Conservation (phyloP, 1,140 invertebrate species). For the Zaprionus ghesquierei region DNA sequence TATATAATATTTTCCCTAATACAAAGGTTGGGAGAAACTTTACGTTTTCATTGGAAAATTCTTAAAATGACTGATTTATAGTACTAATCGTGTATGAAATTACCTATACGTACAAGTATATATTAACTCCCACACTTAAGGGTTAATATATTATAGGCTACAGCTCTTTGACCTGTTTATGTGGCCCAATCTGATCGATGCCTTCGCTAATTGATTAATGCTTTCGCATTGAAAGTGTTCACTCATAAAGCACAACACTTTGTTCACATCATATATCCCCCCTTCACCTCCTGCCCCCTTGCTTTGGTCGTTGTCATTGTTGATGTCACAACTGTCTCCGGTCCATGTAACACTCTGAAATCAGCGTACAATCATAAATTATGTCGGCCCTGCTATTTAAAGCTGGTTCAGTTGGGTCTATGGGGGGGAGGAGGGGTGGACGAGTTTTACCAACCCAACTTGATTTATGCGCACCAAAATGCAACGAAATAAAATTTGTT, state of each 20-base stretch:
- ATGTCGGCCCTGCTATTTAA: constrained; percentile 52
- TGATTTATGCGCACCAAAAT: constrained; percentile 67
- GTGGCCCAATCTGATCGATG: not conserved
- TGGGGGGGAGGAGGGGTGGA: not conserved
- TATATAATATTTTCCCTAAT: no score
- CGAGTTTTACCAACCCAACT: constrained; percentile 18
- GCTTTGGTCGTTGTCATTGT: constrained; percentile 38
- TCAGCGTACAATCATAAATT: constrained; percentile 63
- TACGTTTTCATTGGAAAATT: no score
- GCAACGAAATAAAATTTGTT: constrained; percentile 68
- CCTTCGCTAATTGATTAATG: not conserved
- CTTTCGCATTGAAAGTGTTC: not conserved
- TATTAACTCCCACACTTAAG: not conserved
- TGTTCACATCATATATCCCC: not conserved
- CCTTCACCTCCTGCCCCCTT: constrained; percentile 1
- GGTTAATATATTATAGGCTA: not conserved
- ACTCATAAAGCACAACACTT: constrained; percentile 6
- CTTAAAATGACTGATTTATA: not conserved
- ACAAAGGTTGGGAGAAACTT: no score
- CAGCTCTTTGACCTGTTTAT: not conserved
- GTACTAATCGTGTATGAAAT: not conserved
- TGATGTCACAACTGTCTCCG: constrained; percentile 71
- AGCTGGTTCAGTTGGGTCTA: constrained; percentile 17
- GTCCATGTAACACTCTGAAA: constrained; percentile 40
- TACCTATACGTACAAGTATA: not conserved